phyloP scores from a whole-genome alignment of 2,888 invertebrate genomes.

The Seira musarum region DNA sequence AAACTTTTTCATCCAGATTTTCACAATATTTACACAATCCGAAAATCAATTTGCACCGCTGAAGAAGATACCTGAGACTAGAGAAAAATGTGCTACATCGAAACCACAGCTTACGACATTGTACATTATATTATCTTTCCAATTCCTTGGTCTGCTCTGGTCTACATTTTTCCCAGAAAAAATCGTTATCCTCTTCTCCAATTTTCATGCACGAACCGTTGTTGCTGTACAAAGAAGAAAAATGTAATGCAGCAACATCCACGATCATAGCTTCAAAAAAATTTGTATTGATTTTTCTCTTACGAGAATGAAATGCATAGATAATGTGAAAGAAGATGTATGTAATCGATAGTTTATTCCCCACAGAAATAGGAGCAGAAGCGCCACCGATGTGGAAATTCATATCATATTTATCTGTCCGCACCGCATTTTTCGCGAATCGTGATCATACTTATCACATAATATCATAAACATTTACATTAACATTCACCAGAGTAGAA shows the following conservation, averaged over 20 bases:
- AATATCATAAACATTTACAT: too few species aligned
- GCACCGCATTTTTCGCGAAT: neutral
- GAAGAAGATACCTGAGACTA: neutral
- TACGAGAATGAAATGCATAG: neutral
- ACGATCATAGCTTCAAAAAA: too few species aligned
- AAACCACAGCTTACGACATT: too few species aligned
- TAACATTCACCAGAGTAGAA: neutral
- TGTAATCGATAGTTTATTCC: too few species aligned
- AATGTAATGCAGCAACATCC: neutral
- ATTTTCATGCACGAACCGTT: neutral
- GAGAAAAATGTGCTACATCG: too few species aligned
- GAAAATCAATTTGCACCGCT: neutral
- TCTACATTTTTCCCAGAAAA: neutral
- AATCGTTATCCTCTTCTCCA: neutral
- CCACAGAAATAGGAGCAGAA: neutral
- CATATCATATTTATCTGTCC: neutral
- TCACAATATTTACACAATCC: constrained; percentile 2
- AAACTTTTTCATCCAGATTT: constrained; percentile 7
- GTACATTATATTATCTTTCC: too few species aligned
- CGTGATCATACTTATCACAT: too few species aligned
- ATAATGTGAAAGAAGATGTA: neutral
- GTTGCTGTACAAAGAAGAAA: neutral
- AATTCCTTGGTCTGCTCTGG: neutral
- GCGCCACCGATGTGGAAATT: too few species aligned
- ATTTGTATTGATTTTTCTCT: neutral